Evolutionary conservation across 2,888 invertebrate species (phyloP).

Genomic region (Rhaphigaster nebulosa): DNA sequence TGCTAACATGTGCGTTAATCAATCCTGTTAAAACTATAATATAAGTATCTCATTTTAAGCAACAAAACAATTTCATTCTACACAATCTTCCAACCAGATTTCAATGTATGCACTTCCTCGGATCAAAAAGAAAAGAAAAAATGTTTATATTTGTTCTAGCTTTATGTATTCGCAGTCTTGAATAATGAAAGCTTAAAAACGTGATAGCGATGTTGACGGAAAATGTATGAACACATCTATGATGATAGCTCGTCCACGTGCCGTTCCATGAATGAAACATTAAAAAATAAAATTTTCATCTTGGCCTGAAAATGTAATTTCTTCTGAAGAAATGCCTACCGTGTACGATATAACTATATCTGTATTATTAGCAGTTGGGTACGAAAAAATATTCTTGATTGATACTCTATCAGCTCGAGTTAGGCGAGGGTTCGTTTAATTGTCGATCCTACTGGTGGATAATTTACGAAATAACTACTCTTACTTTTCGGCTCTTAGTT

Average conservation of each 20-base stretch:
- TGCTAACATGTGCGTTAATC: no score
- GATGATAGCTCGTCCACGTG: neutral
- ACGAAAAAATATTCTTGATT: neutral
- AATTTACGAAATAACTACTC: neutral
- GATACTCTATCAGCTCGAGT: neutral
- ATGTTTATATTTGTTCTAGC: neutral
- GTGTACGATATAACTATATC: neutral
- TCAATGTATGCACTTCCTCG: neutral
- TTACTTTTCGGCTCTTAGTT: neutral
- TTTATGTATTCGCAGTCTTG: neutral
- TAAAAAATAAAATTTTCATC: neutral
- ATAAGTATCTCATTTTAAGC: no score
- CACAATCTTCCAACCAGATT: neutral
- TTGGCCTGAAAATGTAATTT: neutral
- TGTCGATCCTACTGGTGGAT: neutral
- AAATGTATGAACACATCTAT: neutral
- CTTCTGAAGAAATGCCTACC: neutral
- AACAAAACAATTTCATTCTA: neutral
- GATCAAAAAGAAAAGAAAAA: neutral
- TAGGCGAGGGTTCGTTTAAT: slow-evolving; percentile 4
- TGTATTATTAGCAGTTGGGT: neutral
- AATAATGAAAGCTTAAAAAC: slow-evolving; percentile 5
- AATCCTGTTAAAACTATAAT: no score
- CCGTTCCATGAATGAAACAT: neutral
- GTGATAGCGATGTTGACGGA: neutral